phyloP scores from a whole-genome alignment of 1,140 invertebrate species.

The Vanessa tameamea region DNA sequence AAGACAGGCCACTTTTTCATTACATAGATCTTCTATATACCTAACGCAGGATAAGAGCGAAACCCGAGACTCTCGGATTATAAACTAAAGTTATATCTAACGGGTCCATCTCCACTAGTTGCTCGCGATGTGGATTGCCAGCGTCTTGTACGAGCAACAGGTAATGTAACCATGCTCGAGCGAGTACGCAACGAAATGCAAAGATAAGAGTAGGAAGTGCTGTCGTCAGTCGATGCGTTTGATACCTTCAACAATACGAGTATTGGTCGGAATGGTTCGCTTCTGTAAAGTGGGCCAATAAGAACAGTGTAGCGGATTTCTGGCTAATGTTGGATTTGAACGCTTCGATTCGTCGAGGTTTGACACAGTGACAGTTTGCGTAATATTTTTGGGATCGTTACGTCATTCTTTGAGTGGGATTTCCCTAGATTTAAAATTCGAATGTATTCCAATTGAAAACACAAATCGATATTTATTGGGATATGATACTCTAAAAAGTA shows the following conservation, averaged over 20 bases:
- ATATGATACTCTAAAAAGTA: too few species aligned
- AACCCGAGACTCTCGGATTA: too few species aligned
- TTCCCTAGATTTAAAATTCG: too few species aligned
- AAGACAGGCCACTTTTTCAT: not conserved
- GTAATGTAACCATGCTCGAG: slow-evolving; percentile 14
- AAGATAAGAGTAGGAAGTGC: slow-evolving; percentile 18
- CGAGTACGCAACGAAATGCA: slow-evolving; percentile 4
- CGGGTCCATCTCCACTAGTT: not conserved
- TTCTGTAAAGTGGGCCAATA: not conserved
- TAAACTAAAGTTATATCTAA: too few species aligned
- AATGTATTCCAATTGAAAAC: too few species aligned
- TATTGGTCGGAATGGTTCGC: not conserved
- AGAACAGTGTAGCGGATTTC: not conserved
- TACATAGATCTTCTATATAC: not conserved
- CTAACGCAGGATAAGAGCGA: not conserved
- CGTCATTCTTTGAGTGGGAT: too few species aligned
- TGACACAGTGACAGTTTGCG: not conserved
- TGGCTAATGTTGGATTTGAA: not conserved
- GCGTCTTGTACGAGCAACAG: slow-evolving; percentile 4
- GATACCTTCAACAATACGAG: not conserved
- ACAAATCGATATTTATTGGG: too few species aligned
- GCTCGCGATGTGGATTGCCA: not conserved
- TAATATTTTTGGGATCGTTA: not conserved
- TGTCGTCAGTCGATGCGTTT: not conserved
- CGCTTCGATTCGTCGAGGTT: not conserved